Conservation (phyloP, 2,888 invertebrate species). For the Meghimatium bilineatum region DNA sequence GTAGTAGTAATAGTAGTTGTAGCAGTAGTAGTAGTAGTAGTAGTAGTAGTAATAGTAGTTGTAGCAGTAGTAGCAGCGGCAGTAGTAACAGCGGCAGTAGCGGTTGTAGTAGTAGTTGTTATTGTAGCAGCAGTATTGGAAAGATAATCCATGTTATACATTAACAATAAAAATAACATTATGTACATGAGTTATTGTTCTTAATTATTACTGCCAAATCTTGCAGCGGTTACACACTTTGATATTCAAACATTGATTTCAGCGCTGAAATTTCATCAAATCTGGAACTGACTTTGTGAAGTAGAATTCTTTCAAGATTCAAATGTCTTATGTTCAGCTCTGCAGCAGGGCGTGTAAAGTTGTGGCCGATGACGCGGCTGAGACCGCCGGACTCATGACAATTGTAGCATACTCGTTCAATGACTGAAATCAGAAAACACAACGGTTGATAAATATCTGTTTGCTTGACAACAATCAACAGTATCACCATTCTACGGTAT, state of each 20-base stretch:
- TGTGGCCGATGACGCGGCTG: conserved; percentile 63
- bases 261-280: too few species aligned
- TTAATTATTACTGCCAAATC: not conserved
- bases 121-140: not conserved
- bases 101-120: not conserved
- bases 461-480: too few species aligned
- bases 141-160: too few species aligned
- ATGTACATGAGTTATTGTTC: too few species aligned
- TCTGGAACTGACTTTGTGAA: too few species aligned
- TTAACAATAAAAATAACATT: too few species aligned
- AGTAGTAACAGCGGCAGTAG: not conserved
- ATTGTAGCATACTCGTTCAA: conserved; percentile 64
- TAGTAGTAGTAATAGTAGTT: not conserved
- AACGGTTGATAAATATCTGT: too few species aligned
- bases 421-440: not conserved
- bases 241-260: too few species aligned
- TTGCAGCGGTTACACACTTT: too few species aligned
- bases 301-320: too few species aligned
- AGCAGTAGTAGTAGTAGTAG: not conserved
- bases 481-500: too few species aligned
- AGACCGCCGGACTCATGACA: conserved; percentile 63
- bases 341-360: conserved; percentile 62
- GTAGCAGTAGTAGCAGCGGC: not conserved
- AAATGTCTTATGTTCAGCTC: not conserved
- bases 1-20: conserved; percentile 13